These are phyloP conservation scores for Planococcus citri DNA, from an alignment of 1,140 invertebrate genomes.

Conservation along the genomic window DNA sequence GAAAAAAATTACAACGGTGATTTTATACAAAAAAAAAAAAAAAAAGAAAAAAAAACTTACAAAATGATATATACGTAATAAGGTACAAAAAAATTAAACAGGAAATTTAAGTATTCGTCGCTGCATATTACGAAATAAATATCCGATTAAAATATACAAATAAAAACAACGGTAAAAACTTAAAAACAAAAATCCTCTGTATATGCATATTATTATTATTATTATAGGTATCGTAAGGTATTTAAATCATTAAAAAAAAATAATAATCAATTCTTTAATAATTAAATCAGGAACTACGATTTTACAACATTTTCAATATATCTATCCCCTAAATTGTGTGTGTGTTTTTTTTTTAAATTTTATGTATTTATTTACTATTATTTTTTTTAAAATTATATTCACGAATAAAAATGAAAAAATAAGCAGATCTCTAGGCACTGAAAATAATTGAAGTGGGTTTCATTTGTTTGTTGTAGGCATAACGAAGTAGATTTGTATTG, in stretches of 20 bases:
- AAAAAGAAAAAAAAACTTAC: not conserved
- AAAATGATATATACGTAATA: conserved; percentile 3
- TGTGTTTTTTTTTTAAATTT: not conserved
- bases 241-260: not conserved
- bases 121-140: not conserved
- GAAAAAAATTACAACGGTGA: not conserved
- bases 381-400: no score
- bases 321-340: not conserved
- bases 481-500: no score
- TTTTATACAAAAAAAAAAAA: no score
- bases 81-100: not conserved
- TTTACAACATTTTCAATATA: not conserved
- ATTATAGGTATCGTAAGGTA: no score
- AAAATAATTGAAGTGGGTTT: no score
- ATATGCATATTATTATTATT: no score
- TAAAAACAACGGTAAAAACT: conserved; percentile 3
- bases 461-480: no score
- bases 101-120: not conserved
- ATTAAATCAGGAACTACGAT: not conserved
- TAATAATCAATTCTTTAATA: no score
- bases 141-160: not conserved
- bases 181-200: not conserved
- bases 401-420: no score
- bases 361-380: no score
- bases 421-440: no score